These are phyloP conservation scores for Macrosoma leucophasiata DNA, from an alignment of 2,888 invertebrate species.

Conservation along the genomic window DNA sequence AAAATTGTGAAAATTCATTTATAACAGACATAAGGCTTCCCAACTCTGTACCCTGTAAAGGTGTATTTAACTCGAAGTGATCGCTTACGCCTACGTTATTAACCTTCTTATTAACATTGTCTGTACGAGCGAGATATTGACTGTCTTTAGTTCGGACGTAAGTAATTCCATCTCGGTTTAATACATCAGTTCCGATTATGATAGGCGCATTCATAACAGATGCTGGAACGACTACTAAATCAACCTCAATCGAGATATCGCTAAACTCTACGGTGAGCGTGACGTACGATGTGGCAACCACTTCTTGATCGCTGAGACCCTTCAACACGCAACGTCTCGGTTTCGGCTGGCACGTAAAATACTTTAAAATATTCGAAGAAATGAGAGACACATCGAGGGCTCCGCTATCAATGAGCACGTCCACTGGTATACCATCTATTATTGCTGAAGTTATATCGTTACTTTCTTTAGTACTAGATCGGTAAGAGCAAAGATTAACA, in stretches of 20 bases:
- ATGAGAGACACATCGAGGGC: slow-evolving; percentile 18
- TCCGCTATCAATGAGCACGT: slow-evolving; percentile 23
- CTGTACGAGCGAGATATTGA: background rate
- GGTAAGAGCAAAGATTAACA: slow-evolving; percentile 6
- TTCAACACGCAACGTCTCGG: slow-evolving; percentile 7
- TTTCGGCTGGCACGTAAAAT: slow-evolving; percentile 12
- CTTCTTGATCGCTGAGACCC: slow-evolving; percentile 9
- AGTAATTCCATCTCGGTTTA: slow-evolving; percentile 1
- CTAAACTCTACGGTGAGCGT: slow-evolving; percentile 12
- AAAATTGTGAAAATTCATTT: slow-evolving; percentile 9
- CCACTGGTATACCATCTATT: slow-evolving; percentile 10
- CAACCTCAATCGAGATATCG: slow-evolving; percentile 8
- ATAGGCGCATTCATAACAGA: slow-evolving; percentile 4
- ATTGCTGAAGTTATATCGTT: slow-evolving; percentile 16
- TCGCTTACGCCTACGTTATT: background rate
- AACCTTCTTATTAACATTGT: background rate
- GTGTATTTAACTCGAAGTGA: slow-evolving; percentile 4
- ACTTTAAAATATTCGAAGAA: slow-evolving; percentile 10
- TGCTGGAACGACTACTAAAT: slow-evolving; percentile 12
- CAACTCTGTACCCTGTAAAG: slow-evolving; percentile 6
- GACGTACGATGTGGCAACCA: slow-evolving; percentile 9
- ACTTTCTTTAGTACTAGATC: background rate
- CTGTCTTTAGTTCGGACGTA: background rate
- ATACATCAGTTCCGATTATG: slow-evolving; percentile 13
- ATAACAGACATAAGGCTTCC: slow-evolving; percentile 10